Base-by-base conservation (phyloP, 2,113 vertebrate genomes). In the Callipepla squamata region DNA sequence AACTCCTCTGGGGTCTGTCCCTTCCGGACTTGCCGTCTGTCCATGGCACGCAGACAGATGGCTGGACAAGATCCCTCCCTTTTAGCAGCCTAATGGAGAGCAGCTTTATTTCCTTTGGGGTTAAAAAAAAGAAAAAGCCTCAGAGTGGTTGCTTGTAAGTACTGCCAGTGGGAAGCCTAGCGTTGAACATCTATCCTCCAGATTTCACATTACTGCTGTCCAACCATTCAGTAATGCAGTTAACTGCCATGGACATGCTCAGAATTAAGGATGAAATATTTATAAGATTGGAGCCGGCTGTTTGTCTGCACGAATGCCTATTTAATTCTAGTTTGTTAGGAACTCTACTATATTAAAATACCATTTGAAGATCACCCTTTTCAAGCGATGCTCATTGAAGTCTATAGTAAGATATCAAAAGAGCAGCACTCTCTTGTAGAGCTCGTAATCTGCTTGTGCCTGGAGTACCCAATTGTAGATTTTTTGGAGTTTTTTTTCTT, bases 391-490 rank as follows among this genome's bases (percentile, higher is more conserved):
- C 9, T 53, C 14, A 22, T 65, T 75, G 69, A 53, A 80, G 70
- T 12, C 28, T 70, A 34, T 51, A 77, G 17, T 22, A 59, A 22
- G 23, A 13, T 10, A 26, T 48, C 11, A 12, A 38, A 55, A 84
- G 11, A 50, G 13, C 13, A 44, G 8, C 7, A 13, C 11, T 11
- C 8, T 44, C 22, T 75, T 67, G 6, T 38, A 14, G 4, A 6
- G 47, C 23, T 8, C 12, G 42, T 30, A 11, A 32, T 20, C 20
- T 45, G 13, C 8, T 51, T 38, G 44, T 75, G 48, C n/a, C 48
- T 2, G 1, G n/a, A 48, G 40, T 66, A 11, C 22, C 15, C 26
- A 44, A 4, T 11, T 57, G 32, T 42, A 11, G 3, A 0, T 9
- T 45, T 57, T 80, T 53, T 34, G 1, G 2, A 0, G 3, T 28